These are phyloP conservation scores for Scartelaos histophorus DNA, from an alignment of 2,113 vertebrate genomes.

Conservation along the genomic window DNA sequence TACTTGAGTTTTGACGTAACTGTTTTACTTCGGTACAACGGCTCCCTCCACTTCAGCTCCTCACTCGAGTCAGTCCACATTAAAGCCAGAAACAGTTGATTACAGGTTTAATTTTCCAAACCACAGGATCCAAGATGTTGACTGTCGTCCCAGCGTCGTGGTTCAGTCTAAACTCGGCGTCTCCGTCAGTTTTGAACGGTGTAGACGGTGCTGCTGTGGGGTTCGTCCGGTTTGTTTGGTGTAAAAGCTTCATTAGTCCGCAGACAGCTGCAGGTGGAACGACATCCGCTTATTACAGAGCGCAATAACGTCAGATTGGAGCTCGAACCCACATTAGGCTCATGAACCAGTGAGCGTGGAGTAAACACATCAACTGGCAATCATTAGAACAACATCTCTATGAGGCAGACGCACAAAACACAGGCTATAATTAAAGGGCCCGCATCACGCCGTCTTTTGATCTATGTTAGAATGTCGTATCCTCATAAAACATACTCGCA, in stretches of 20 bases:
- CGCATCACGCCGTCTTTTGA: too few relatives aligned
- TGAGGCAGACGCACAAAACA: too few relatives aligned
- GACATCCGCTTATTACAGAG: constrained; percentile 41
- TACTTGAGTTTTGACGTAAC: too few relatives aligned
- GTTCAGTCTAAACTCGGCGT: neutral
- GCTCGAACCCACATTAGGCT: constrained; percentile 40
- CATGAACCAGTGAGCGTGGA: constrained; percentile 33
- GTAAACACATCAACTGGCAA: neutral
- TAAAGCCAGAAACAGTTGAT: too few relatives aligned
- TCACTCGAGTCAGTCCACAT: too few relatives aligned
- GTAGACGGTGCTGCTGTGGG: constrained; percentile 35
- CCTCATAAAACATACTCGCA: too few relatives aligned
- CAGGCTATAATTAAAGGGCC: too few relatives aligned
- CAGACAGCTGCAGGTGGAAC: constrained; percentile 52
- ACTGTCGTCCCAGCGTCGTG: neutral
- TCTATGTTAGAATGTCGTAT: too few relatives aligned
- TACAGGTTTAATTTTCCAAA: too few relatives aligned
- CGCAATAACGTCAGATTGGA: constrained; percentile 45
- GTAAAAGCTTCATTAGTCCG: constrained; percentile 63
- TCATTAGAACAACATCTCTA: too few relatives aligned
- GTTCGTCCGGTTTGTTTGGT: constrained; percentile 10
- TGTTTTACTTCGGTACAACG: too few relatives aligned
- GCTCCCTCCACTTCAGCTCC: too few relatives aligned
- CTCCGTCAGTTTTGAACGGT: constrained; percentile 33
- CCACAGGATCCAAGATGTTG: neutral